Conservation (phyloP, 1,140 invertebrate genomes). For the Diuraphis noxia region DNA sequence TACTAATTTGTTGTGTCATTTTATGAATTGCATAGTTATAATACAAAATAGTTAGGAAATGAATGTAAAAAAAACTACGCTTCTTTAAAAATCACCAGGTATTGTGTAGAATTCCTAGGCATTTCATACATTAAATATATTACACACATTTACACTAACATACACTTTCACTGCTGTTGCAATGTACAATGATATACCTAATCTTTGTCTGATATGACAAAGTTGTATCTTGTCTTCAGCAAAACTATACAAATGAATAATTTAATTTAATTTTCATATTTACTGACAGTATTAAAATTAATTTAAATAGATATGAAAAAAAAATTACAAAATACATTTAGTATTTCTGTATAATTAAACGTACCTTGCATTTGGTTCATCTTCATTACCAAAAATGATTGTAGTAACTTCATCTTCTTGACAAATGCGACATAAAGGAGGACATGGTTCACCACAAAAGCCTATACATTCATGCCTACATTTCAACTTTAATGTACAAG, state of each 20-base stretch:
- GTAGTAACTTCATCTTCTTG: conserved; percentile 61
- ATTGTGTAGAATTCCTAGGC: not conserved
- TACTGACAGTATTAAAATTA: not conserved
- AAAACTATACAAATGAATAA: not conserved
- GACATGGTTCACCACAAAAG: conserved; percentile 71
- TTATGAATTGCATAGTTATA: too few species aligned
- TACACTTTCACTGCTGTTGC: not conserved
- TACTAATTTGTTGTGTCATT: not conserved
- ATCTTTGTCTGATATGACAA: not conserved
- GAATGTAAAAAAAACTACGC: too few species aligned
- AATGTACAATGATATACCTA: not conserved
- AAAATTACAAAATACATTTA: conserved; percentile 16
- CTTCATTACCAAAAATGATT: conserved; percentile 66
- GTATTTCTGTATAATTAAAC: conserved; percentile 57
- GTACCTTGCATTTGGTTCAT: conserved; percentile 65
- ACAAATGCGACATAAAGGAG: conserved; percentile 63
- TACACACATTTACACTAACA: too few species aligned
- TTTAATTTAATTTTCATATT: not conserved
- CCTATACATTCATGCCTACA: conserved; percentile 70
- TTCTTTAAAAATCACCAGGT: not conserved
- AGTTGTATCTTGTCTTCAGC: not conserved
- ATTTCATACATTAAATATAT: not conserved
- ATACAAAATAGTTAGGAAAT: too few species aligned
- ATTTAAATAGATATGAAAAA: not conserved
- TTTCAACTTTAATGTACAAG: conserved; percentile 61